A percentile compares a stretch with the other conserved stretches of the same genome.
These are phyloP conservation scores for Damaliscus lunatus DNA, from an alignment of 2,113 vertebrate species.

Conservation along the genomic window DNA sequence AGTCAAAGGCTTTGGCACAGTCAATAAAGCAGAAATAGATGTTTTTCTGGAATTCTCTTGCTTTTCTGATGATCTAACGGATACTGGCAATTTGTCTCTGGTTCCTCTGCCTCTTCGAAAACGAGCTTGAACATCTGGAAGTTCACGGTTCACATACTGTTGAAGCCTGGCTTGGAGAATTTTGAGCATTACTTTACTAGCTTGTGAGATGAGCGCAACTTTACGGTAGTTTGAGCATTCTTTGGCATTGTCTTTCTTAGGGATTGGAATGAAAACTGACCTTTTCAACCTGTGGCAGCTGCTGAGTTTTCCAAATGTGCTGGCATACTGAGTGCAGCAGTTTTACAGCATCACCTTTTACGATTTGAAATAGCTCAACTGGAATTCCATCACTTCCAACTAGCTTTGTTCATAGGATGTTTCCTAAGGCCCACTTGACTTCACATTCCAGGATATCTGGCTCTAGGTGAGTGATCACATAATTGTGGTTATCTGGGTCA, in stretches of 20 bases:
- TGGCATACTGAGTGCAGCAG: not conserved
- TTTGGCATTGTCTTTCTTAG: not conserved
- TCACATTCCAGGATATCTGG: not conserved
- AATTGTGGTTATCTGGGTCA: not conserved
- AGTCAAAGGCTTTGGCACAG: not conserved
- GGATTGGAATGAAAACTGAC: not conserved
- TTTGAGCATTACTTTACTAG: not conserved
- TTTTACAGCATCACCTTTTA: not conserved
- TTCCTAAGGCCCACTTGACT: not conserved
- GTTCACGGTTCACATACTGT: not conserved
- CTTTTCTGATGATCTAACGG: not conserved
- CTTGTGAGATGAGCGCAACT: fast-evolving
- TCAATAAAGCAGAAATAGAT: not conserved
- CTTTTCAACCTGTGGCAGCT: not conserved
- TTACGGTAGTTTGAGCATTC: not conserved
- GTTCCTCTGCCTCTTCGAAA: not conserved
- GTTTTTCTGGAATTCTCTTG: not conserved
- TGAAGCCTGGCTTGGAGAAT: not conserved
- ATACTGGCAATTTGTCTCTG: not conserved
- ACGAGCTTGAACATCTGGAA: fast-evolving
- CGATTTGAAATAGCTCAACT: not conserved
- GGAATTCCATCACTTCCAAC: not conserved
- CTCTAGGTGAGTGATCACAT: not conserved
- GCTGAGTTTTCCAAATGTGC: not conserved
- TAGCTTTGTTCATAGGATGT: not conserved